Conservation (phyloP, 92 coral and sea anemone genomes). For the Porites evermanni region DNA sequence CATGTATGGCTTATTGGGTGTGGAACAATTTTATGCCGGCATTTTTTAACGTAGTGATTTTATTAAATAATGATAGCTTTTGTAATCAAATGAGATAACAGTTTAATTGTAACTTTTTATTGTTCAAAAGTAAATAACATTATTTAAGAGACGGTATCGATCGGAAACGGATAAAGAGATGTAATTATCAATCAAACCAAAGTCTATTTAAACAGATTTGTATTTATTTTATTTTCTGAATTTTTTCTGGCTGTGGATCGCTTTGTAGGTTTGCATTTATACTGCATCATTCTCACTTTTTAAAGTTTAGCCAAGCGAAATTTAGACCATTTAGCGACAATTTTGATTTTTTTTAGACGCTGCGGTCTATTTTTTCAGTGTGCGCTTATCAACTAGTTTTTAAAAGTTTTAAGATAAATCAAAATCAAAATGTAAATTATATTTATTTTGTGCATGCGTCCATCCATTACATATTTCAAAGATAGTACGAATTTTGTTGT, state of each 20-base stretch:
- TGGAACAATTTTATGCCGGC: background rate
- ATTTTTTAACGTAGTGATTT: background rate
- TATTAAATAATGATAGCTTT: no score
- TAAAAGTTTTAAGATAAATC: no score
- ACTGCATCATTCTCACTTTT: no score
- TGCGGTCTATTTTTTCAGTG: no score
- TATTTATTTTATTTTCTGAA: background rate
- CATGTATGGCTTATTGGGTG: background rate
- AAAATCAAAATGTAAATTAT: no score
- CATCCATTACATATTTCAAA: background rate
- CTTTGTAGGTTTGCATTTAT: no score
- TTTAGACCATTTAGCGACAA: no score
- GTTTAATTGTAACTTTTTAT: background rate
- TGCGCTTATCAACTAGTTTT: background rate
- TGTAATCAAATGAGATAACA: no score
- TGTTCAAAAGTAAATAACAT: background rate
- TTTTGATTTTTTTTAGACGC: no score
- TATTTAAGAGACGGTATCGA: background rate
- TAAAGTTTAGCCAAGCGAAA: no score
- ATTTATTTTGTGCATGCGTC: background rate
- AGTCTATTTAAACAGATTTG: conserved; percentile 22
- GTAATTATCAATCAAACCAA: conserved; percentile 7
- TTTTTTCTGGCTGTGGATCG: no score
- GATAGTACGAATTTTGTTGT: background rate
- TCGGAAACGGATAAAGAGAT: background rate